Evolutionary conservation across 2,113 vertebrate genomes (phyloP), one percentile per base, ranked within the genome.

Genomic region (Megaptera novaeangliae): DNA sequence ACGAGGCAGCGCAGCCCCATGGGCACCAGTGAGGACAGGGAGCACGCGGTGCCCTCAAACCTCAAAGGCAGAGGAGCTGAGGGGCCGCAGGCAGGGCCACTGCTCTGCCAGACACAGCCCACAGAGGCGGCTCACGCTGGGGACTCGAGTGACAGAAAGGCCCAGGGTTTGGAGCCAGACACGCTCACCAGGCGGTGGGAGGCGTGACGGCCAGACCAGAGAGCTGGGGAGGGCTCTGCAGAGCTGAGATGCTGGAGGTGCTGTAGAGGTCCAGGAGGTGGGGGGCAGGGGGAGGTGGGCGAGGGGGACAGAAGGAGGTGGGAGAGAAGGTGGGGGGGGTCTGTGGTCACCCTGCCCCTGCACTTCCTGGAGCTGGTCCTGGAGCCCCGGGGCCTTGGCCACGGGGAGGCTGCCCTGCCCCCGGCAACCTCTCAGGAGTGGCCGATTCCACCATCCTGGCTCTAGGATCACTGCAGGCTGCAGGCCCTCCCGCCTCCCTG

Each of bases 401-500:
- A 55, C 10, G 12, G 46, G 17, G 31, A 77, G 31, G 31, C 74
- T 21, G 46, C 46, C 18, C 74, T 18, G 18, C 15, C 74, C 44
- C 46, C 1, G 12, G 75, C 17, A 52, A 78, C 75, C 46, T 52
- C 31, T 78, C 75, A 12, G 21, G 46, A 55, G 18, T 41, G 52
- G 75, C 34, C 20, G 46, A 78, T 55, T 78, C 46, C 20, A 78
- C 49, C 31, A 20, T 20, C 75, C 75, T 78, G 75, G 46, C 46
- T 78, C 75, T 1, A 0, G 49, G 75, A 55, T 55, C 34, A 3
- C 36, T 34, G 10, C 14, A 46, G 39, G 25, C 57, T 0, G 13
- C 39, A 27, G 23, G 8, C 23, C 18, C 9, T 21, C 23, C 31
- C 15, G 6, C 39, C 39, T 68, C 75, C 61, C 0, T 3, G 6